These are phyloP conservation scores for Blastobasis adustella DNA, from an alignment of 2,888 invertebrate species.

Conservation along the genomic window DNA sequence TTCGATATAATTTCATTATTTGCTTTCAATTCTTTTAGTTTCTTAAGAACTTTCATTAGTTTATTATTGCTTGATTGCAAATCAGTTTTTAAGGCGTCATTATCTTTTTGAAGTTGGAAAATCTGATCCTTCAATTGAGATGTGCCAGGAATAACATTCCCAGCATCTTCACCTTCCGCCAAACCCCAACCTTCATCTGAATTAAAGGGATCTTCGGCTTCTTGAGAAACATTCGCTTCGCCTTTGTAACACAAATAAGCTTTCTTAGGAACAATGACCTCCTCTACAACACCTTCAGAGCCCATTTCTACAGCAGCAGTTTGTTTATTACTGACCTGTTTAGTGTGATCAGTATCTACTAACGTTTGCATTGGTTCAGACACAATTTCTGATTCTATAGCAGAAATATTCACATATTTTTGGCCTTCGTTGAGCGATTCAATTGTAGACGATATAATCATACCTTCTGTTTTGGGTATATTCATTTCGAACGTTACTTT, in stretches of 20 bases:
- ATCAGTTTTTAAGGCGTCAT: conserved; percentile 75
- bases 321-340: conserved; percentile 25
- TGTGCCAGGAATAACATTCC: conserved; percentile 51
- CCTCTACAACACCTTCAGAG: conserved; percentile 32
- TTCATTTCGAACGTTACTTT: conserved; percentile 63
- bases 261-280: conserved; percentile 66
- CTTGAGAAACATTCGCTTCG: conserved; percentile 23
- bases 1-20: conserved; percentile 76
- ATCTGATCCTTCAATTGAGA: conserved; percentile 76
- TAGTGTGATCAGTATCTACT: not conserved
- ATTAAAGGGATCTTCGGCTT: conserved; percentile 52
- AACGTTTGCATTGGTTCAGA: conserved; percentile 19
- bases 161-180: conserved; percentile 43
- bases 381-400: conserved; percentile 61
- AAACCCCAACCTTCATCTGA: conserved; percentile 66
- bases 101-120: conserved; percentile 73
- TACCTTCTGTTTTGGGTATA: conserved; percentile 68
- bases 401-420: conserved; percentile 35
- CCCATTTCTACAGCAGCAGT: conserved; percentile 16
- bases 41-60: conserved; percentile 85
- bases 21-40: conserved; percentile 87
- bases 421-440: conserved; percentile 44
- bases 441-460: conserved; percentile 64
- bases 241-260: conserved; percentile 68
- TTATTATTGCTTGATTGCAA: conserved; percentile 80